phyloP scores from a whole-genome alignment of 2,113 vertebrate genomes.

The Speoplatyrhinus poulsoni region DNA sequence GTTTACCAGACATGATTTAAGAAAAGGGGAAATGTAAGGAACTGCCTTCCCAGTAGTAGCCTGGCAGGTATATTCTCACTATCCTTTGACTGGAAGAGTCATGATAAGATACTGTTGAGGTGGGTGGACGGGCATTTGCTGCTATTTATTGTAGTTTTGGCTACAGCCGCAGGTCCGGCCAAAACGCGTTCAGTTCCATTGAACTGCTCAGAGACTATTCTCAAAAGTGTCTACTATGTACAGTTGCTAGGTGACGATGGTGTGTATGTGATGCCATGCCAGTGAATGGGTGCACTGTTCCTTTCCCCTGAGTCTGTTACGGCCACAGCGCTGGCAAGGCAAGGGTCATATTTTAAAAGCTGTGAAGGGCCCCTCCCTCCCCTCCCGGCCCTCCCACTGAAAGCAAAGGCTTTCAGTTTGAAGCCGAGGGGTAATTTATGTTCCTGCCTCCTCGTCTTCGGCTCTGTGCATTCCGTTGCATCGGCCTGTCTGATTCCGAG shows the following conservation, averaged over 20 bases:
- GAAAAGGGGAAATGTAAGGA: no score
- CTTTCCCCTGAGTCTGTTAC: constrained; percentile 57
- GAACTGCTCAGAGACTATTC: constrained; percentile 39
- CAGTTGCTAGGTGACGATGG: constrained; percentile 68
- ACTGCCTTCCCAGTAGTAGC: no score
- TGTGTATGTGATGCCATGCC: constrained; percentile 22
- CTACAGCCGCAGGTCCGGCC: constrained; percentile 6
- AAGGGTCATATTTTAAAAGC: constrained; percentile 49
- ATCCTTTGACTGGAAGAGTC: not conserved
- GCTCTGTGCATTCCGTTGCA: constrained; percentile 5
- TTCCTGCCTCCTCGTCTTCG: not conserved
- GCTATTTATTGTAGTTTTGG: not conserved
- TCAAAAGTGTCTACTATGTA: constrained; percentile 41
- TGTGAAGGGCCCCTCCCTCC: constrained; percentile 8
- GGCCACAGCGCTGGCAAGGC: constrained; percentile 52
- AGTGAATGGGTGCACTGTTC: constrained; percentile 67
- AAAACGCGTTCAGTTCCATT: not conserved
- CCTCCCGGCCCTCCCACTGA: constrained; percentile 10
- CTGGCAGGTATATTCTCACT: no score
- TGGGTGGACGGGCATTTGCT: no score
- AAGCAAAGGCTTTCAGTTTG: no score
- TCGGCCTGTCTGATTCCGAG: constrained; percentile 33
- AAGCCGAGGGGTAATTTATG: not conserved
- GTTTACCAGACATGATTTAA: no score
- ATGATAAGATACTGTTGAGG: not conserved